Conservation (phyloP, 2,888 invertebrate genomes). For the Ornithoptera alexandrae region DNA sequence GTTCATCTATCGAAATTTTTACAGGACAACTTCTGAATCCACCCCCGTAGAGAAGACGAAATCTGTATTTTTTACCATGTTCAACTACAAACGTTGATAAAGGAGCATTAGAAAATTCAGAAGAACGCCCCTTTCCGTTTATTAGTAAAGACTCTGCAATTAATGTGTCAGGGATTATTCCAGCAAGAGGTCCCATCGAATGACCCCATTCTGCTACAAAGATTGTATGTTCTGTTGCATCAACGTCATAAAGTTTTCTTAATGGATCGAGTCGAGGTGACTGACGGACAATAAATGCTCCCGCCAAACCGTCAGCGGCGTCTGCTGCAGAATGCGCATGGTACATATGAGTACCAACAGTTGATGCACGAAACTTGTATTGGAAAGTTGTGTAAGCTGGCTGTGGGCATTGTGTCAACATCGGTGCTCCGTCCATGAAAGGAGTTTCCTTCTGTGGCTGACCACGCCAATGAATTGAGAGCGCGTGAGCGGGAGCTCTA, state of each 20-base stretch:
- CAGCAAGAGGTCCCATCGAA: constrained; percentile 72
- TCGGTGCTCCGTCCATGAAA: constrained; percentile 89
- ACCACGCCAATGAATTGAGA: constrained; percentile 90
- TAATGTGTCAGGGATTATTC: constrained; percentile 59
- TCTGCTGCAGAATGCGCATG: constrained; percentile 86
- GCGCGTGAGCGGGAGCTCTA: constrained; percentile 84
- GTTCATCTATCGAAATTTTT: constrained; percentile 82
- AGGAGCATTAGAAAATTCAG: constrained; percentile 62
- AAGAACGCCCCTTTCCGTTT: constrained; percentile 81
- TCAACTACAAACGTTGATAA: constrained; percentile 75
- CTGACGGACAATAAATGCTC: constrained; percentile 85
- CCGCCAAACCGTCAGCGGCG: constrained; percentile 84
- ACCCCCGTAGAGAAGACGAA: constrained; percentile 83
- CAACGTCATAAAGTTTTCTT: constrained; percentile 83
- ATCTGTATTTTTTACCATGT: constrained; percentile 82
- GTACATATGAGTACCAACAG: constrained; percentile 86
- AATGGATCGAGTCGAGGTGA: constrained; percentile 81
- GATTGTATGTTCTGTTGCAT: constrained; percentile 84
- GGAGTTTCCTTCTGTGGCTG: constrained; percentile 84
- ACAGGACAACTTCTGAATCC: constrained; percentile 85
- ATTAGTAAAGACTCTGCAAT: constrained; percentile 80
- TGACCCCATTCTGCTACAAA: constrained; percentile 86
- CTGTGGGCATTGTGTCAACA: constrained; percentile 88
- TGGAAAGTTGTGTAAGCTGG: constrained; percentile 86
- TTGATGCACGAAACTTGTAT: constrained; percentile 86